Evolutionary conservation across 2,797 vertebrate genomes (phyloP).

Genomic region (Eospalax fontanierii): DNA sequence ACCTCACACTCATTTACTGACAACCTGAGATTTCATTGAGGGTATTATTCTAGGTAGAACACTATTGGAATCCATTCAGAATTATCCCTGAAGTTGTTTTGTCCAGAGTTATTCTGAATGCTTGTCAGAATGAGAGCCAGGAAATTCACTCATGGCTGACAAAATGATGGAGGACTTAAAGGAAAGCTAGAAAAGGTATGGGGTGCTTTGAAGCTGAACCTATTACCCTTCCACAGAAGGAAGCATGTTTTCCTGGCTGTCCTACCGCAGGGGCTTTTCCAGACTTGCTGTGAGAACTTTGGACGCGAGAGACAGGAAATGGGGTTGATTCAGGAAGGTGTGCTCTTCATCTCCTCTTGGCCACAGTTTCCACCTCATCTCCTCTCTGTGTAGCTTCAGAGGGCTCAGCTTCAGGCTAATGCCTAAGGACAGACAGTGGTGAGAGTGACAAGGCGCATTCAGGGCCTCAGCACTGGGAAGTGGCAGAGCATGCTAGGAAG

Average conservation of each 20-base stretch:
- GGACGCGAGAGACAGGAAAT: conserved; percentile 17
- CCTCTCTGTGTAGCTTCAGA: conserved; percentile 48
- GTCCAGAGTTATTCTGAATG: conserved; percentile 5
- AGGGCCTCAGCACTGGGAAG: conserved; percentile 82
- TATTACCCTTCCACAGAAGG: neutral
- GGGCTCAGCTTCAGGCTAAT: conserved; percentile 73
- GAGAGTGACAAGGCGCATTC: conserved; percentile 84
- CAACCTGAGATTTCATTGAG: neutral
- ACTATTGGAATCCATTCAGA: neutral
- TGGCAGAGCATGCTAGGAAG: conserved; percentile 85
- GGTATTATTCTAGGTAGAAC: neutral
- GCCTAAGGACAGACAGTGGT: conserved; percentile 67
- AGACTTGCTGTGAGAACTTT: neutral
- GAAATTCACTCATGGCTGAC: conserved; percentile 18
- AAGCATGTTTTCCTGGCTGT: neutral
- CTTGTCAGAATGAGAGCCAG: neutral
- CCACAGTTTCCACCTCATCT: conserved; percentile 37
- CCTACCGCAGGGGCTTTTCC: neutral
- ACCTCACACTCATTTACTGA: neutral
- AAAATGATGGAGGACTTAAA: conserved; percentile 30
- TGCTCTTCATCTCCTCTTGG: neutral
- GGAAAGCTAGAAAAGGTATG: neutral
- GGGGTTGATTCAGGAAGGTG: conserved; percentile 39
- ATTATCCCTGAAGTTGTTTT: neutral
- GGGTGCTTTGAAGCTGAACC: neutral